A percentile compares a stretch with the other conserved stretches of the same genome.
These are phyloP conservation scores for Octopus sinensis DNA, from an alignment of 1,140 invertebrate species.

Conservation along the genomic window DNA sequence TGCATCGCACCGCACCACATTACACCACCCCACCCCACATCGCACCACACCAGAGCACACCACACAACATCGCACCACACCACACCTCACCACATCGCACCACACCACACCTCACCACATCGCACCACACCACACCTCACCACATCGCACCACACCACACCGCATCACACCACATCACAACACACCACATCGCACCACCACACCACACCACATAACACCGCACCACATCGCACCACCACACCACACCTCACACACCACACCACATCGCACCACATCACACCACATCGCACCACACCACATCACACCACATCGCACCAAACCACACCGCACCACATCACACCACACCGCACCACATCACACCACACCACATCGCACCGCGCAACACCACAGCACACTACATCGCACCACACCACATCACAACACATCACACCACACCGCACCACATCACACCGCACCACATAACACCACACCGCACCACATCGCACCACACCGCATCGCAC, in stretches of 20 bases:
- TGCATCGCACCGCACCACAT: conserved; percentile 23
- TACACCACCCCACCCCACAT: no score
- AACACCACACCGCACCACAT: conserved; percentile 22
- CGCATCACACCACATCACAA: conserved; percentile 19
- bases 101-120: conserved; percentile 25
- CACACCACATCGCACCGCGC: conserved; percentile 22
- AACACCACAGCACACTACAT: conserved; percentile 24
- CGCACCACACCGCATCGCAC: conserved; percentile 21
- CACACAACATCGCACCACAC: conserved; percentile 11
- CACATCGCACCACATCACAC: conserved; percentile 22
- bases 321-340: conserved; percentile 10
- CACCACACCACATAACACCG: no score
- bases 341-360: conserved; percentile 16
- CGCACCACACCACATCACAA: conserved; percentile 22
- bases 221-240: conserved; percentile 26
- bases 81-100: conserved; percentile 22
- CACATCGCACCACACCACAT: conserved; percentile 22
- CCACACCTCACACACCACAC: conserved; percentile 21
- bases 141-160: conserved; percentile 17
- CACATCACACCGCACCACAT: no score
- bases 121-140: conserved; percentile 23
- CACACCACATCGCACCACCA: conserved; percentile 21
- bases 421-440: conserved; percentile 23
- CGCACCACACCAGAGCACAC: no score
- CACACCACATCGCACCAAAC: conserved; percentile 19